These are phyloP conservation scores for Tetranychus truncatus DNA, from an alignment of 2,888 invertebrate species.

Conservation along the genomic window DNA sequence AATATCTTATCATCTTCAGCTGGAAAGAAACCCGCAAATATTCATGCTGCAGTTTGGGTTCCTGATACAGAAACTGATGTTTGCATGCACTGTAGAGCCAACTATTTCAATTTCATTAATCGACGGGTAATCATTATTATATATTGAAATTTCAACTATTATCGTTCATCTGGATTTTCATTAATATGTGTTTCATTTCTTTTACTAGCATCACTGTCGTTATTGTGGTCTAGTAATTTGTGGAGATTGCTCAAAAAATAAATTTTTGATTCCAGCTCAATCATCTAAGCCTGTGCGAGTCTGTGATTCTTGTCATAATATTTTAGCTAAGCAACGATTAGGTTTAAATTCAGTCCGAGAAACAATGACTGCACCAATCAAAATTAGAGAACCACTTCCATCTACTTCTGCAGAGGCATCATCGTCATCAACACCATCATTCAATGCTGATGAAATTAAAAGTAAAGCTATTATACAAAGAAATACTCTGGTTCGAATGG, in stretches of 20 bases:
- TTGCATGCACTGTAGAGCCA: constrained; percentile 90
- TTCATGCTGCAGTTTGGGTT: constrained; percentile 73
- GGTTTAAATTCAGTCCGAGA: background rate
- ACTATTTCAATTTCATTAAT: constrained; percentile 83
- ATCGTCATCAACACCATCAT: background rate
- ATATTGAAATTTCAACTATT: constrained; percentile 36
- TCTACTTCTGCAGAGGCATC: background rate
- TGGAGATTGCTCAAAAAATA: constrained; percentile 82
- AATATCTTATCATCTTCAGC: background rate
- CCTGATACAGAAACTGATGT: constrained; percentile 81
- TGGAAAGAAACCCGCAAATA: constrained; percentile 36
- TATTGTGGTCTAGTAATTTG: constrained; percentile 95
- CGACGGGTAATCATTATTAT: constrained; percentile 36
- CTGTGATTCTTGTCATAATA: constrained; percentile 54
- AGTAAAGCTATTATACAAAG: background rate
- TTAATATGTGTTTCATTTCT: background rate
- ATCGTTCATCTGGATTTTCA: no score
- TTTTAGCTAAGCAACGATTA: background rate
- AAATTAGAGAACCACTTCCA: background rate
- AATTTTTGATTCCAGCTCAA: constrained; percentile 72
- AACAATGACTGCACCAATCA: background rate
- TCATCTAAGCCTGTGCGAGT: constrained; percentile 87
- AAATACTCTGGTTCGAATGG: background rate
- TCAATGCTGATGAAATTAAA: background rate
- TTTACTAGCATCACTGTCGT: constrained; percentile 75